Evolutionary conservation across 2,797 vertebrate species (phyloP).

Genomic region (Diplodus puntazzo): DNA sequence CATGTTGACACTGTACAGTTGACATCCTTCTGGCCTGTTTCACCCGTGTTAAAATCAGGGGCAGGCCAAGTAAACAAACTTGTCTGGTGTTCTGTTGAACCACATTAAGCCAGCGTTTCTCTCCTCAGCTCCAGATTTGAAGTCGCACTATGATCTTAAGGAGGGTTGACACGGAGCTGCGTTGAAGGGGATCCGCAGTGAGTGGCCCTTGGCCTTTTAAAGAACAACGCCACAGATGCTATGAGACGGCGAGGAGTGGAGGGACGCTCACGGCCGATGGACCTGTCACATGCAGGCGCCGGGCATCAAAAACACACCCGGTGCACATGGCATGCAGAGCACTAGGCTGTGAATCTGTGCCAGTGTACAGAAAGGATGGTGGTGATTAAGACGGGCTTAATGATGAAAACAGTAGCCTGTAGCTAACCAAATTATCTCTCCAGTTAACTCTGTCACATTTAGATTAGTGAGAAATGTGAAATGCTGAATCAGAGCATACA

Average conservation of each 20-base stretch:
- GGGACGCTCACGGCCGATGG: slow-evolving; percentile 65
- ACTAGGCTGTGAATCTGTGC: slow-evolving; percentile 67
- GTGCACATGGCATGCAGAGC: slow-evolving; percentile 72
- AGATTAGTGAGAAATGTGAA: slow-evolving; percentile 65
- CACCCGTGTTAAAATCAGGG: slow-evolving; percentile 11
- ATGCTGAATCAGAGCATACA: slow-evolving; percentile 70
- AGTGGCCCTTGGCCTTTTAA: slow-evolving; percentile 81
- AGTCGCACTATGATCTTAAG: slow-evolving; percentile 59
- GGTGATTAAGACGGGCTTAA: slow-evolving; percentile 73
- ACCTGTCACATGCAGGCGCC: slow-evolving; percentile 85
- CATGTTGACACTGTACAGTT: slow-evolving; percentile 8
- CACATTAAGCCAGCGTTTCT: slow-evolving; percentile 40
- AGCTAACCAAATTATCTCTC: slow-evolving; percentile 75
- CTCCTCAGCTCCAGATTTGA: slow-evolving; percentile 34
- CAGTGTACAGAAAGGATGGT: slow-evolving; percentile 62
- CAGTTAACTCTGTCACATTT: slow-evolving; percentile 73
- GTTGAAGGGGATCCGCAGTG: slow-evolving; percentile 66
- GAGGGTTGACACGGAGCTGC: slow-evolving; percentile 59
- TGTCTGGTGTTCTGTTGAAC: slow-evolving; percentile 57
- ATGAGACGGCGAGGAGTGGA: slow-evolving; percentile 76
- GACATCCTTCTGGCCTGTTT: background rate
- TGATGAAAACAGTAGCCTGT: slow-evolving; percentile 79
- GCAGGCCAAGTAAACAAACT: slow-evolving; percentile 33
- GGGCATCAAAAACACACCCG: slow-evolving; percentile 73
- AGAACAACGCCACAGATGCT: slow-evolving; percentile 77